phyloP scores from a whole-genome alignment of 2,888 invertebrate genomes.

The Sarcophaga caerulescens region DNA sequence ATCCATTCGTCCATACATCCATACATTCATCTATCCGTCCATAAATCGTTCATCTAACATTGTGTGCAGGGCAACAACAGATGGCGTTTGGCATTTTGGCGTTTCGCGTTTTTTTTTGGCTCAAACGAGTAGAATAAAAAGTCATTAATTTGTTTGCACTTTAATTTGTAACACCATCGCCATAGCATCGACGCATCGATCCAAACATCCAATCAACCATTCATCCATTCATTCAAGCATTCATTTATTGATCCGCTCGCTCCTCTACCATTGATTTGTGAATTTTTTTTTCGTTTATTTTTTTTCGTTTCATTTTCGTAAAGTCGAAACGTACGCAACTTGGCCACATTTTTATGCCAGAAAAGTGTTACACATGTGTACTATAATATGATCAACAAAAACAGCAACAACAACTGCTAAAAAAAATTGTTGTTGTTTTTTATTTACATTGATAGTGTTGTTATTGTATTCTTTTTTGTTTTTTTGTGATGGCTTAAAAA shows the following conservation, averaged over 20 bases:
- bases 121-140: not conserved
- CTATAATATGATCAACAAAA: not conserved
- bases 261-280: not conserved
- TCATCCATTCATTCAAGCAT: too few species aligned
- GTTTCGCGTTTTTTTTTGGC: not conserved
- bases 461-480: conserved; percentile 2
- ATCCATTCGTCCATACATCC: conserved; percentile 30
- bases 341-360: not conserved
- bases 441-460: conserved; percentile 17
- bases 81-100: not conserved
- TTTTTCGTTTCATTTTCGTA: too few species aligned
- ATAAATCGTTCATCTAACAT: not conserved
- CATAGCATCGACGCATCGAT: not conserved
- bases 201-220: too few species aligned
- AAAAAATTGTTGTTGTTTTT: not conserved
- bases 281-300: conserved; percentile 21
- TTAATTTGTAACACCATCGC: conserved; percentile 59
- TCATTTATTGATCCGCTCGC: too few species aligned
- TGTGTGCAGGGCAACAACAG: not conserved
- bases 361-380: conserved; percentile 44
- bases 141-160: conserved; percentile 37
- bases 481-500: not conserved
- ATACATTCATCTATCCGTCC: not conserved
- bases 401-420: not conserved
- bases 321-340: not conserved